Percentiles rank a stretch among this genome's conserved stretches.
phyloP scores from a whole-genome alignment of 2,888 invertebrate genomes.

The Cosmia trapezina region DNA sequence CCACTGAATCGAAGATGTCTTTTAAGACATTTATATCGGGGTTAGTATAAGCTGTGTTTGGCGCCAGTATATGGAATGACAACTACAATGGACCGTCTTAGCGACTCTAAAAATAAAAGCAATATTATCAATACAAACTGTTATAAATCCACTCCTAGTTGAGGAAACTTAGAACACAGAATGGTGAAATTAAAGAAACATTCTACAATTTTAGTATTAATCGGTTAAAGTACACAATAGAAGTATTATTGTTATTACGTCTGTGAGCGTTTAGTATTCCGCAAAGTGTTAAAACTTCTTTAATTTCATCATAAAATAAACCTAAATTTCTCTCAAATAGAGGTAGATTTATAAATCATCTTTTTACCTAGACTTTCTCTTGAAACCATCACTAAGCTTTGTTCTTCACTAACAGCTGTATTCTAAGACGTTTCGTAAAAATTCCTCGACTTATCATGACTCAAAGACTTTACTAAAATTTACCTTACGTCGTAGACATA shows the following conservation, averaged over 20 bases:
- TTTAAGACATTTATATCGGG: not conserved
- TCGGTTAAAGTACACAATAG: not conserved
- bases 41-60: slow-evolving; percentile 37
- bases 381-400: slow-evolving; percentile 19
- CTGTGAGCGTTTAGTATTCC: not conserved
- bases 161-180: not conserved
- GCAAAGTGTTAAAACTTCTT: not conserved
- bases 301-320: slow-evolving; percentile 9
- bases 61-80: slow-evolving; percentile 23
- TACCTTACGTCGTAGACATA: not conserved
- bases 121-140: slow-evolving; percentile 31
- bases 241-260: not conserved
- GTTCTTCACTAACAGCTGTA: slow-evolving; percentile 10
- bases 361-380: slow-evolving; percentile 6
- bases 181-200: not conserved
- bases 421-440: slow-evolving; percentile 23
- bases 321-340: not conserved
- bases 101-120: slow-evolving; percentile 32
- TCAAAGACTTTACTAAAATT: not conserved
- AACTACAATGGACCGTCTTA: slow-evolving; percentile 20
- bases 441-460: not conserved
- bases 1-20: slow-evolving; percentile 17
- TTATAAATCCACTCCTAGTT: slow-evolving; percentile 13
- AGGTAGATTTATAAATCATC: slow-evolving; percentile 8
- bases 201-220: slow-evolving; percentile 1